Evolutionary conservation across 2,888 invertebrate genomes (phyloP).

Genomic region (Tipula lateralis): DNA sequence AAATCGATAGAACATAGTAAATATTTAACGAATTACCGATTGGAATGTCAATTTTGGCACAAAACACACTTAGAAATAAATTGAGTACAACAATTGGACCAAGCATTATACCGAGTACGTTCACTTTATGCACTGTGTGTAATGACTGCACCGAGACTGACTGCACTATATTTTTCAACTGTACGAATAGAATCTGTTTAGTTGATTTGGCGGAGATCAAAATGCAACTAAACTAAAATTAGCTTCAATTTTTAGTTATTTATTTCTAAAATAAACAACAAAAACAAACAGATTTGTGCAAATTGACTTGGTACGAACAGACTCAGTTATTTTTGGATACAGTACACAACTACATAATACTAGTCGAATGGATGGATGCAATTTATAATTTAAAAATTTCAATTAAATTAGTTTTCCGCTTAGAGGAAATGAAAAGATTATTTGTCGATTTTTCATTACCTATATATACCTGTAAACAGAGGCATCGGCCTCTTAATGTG

Average conservation of each 20-base stretch:
- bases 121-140: background rate
- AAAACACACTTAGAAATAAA: background rate
- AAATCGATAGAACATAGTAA: background rate
- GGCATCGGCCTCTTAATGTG: background rate
- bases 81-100: background rate
- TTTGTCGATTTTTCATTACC: background rate
- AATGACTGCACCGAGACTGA: background rate
- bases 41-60: background rate
- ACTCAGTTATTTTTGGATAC: background rate
- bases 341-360: background rate
- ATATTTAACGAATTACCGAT: background rate
- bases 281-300: background rate
- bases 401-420: conserved; percentile 9
- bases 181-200: background rate
- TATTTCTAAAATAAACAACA: background rate
- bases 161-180: background rate
- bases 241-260: background rate
- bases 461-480: background rate
- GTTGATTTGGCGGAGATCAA: background rate
- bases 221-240: background rate
- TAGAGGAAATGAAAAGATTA: background rate
- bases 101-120: background rate
- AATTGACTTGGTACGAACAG: background rate
- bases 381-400: background rate
- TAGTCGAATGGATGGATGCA: background rate